These are phyloP conservation scores for Calyptommatus sinebrachiatus DNA, from an alignment of 2,113 vertebrate genomes.

Conservation along the genomic window DNA sequence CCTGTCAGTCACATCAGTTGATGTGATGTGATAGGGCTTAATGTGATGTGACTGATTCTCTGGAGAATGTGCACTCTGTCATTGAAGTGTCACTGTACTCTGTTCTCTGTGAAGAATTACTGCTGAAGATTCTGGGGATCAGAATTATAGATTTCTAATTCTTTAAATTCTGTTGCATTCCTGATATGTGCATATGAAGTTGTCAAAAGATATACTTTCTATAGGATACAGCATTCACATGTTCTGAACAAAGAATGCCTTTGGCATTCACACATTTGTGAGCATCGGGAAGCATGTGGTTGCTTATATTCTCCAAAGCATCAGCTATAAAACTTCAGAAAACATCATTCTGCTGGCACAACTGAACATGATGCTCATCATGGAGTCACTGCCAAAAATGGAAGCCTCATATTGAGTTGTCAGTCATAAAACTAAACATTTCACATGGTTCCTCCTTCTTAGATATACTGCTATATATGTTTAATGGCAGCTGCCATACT, in stretches of 20 bases:
- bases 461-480: background rate
- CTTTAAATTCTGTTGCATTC: background rate
- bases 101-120: constrained; percentile 32
- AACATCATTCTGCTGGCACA: background rate
- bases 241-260: background rate
- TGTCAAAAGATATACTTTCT: background rate
- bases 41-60: constrained; percentile 53
- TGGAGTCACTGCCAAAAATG: background rate
- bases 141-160: background rate
- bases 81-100: constrained; percentile 9
- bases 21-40: constrained; percentile 58
- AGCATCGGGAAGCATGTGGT: background rate
- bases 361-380: background rate
- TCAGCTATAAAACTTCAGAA: no score
- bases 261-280: background rate
- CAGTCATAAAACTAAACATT: background rate
- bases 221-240: background rate
- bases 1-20: constrained; percentile 64
- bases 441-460: background rate
- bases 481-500: no score
- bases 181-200: background rate
- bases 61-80: constrained; percentile 27
- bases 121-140: constrained; percentile 1
- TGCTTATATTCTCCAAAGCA: background rate
- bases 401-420: background rate